Evolutionary conservation across 2,888 invertebrate species (phyloP).

Genomic region (Ypsolopha sequella): DNA sequence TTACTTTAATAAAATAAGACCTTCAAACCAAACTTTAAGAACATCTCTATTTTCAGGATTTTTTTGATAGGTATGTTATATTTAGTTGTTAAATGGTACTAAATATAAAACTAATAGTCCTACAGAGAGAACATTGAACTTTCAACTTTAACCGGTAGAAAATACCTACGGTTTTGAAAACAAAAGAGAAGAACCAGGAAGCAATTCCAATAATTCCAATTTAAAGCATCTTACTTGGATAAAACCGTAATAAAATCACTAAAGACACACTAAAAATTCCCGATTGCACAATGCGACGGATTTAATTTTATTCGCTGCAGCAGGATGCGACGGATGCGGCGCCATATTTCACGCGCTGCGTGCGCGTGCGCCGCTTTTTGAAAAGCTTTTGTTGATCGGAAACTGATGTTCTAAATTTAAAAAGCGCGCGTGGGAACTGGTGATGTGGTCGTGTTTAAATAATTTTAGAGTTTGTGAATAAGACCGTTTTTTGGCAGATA

Average conservation of each 20-base stretch:
- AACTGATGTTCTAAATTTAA: slow-evolving; percentile 5
- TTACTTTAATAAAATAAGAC: too few species aligned
- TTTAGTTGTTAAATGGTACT: too few species aligned
- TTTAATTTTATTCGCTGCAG: slow-evolving; percentile 3
- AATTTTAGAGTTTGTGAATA: neutral
- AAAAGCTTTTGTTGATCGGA: slow-evolving; percentile 1
- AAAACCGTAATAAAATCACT: neutral
- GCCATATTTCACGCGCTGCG: slow-evolving; percentile 13
- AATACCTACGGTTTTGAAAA: neutral
- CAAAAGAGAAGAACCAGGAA: neutral
- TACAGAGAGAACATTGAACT: too few species aligned
- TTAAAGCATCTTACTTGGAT: too few species aligned
- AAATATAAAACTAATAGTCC: too few species aligned
- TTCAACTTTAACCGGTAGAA: too few species aligned
- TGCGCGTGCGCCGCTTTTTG: slow-evolving; percentile 22
- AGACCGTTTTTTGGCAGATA: neutral
- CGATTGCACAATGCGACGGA: slow-evolving; percentile 8
- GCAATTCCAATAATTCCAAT: neutral
- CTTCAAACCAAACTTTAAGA: too few species aligned
- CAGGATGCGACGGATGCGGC: slow-evolving; percentile 2
- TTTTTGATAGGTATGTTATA: too few species aligned
- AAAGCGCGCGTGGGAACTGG: slow-evolving; percentile 6
- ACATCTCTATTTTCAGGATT: too few species aligned
- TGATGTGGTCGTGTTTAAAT: neutral
- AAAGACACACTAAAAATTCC: slow-evolving; percentile 1